These are phyloP conservation scores for Oryctes rhinoceros DNA, from an alignment of 1,140 invertebrate genomes.

Conservation along the genomic window DNA sequence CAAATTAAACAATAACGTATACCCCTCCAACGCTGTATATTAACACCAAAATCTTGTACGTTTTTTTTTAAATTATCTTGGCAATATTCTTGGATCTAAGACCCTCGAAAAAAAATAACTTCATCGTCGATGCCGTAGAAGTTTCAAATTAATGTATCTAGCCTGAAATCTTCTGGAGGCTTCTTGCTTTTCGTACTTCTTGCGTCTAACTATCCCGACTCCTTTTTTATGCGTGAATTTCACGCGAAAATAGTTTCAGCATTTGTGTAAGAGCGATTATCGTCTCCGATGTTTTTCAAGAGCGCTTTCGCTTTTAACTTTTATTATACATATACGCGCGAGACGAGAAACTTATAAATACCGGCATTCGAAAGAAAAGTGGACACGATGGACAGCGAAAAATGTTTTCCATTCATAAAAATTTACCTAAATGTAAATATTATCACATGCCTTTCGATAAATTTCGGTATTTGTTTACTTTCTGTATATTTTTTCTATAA, in stretches of 20 bases:
- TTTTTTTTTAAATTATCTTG: no score
- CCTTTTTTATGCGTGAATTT: background rate
- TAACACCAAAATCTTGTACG: no score
- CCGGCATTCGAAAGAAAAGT: background rate
- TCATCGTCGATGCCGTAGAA: background rate
- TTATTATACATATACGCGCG: background rate
- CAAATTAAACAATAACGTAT: no score
- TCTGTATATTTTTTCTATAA: conserved; percentile 23
- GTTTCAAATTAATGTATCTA: background rate
- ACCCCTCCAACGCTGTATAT: no score
- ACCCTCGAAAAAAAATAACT: no score
- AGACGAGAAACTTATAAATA: background rate
- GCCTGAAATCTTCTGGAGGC: background rate
- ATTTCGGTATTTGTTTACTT: conserved; percentile 27
- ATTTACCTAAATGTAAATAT: conserved; percentile 29
- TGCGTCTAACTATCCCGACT: background rate
- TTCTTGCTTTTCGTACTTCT: background rate
- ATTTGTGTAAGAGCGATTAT: background rate
- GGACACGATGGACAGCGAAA: background rate
- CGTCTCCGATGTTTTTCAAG: background rate
- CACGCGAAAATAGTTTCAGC: background rate
- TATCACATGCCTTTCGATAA: conserved; percentile 33
- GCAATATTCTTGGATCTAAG: no score
- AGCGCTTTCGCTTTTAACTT: conserved; percentile 16
- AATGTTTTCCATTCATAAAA: conserved; percentile 29